A percentile compares a stretch with the other conserved stretches of the same genome.
These are phyloP conservation scores for Parazoanthus atlanticus DNA, from an alignment of 92 coral and sea anemone genomes.

Conservation along the genomic window DNA sequence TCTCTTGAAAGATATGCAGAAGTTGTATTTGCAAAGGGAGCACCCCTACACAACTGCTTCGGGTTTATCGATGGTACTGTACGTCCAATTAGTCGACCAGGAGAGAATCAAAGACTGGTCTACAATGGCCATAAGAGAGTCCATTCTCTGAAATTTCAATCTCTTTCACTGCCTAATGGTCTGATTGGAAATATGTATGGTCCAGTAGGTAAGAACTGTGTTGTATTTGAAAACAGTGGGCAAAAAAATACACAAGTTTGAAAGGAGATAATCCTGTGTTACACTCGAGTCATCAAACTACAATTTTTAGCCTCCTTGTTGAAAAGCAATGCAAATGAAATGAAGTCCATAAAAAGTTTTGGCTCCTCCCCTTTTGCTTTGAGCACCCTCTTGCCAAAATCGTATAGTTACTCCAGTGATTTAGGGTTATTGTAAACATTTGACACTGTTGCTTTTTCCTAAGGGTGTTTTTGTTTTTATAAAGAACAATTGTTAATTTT, in stretches of 20 bases:
- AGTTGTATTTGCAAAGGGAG: slow-evolving; percentile 17
- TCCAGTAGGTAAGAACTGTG: slow-evolving; percentile 20
- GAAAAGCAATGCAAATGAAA: slow-evolving; percentile 15
- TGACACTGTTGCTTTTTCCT: slow-evolving; percentile 23
- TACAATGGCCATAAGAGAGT: slow-evolving; percentile 19
- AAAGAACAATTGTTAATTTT: slow-evolving; percentile 17
- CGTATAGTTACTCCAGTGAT: slow-evolving; percentile 21
- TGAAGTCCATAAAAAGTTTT: slow-evolving; percentile 8
- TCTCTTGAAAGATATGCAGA: slow-evolving; percentile 30
- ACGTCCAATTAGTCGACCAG: slow-evolving; percentile 11
- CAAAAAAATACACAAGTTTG: not conserved
- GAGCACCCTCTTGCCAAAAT: slow-evolving; percentile 25
- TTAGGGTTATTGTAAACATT: slow-evolving; percentile 22
- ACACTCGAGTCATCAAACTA: slow-evolving; percentile 24
- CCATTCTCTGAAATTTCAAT: slow-evolving; percentile 21
- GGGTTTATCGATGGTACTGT: slow-evolving; percentile 31
- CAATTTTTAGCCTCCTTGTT: slow-evolving; percentile 5
- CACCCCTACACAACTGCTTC: slow-evolving; percentile 26
- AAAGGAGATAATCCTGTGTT: not conserved
- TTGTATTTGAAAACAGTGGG: slow-evolving; percentile 16
- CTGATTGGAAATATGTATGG: slow-evolving; percentile 18
- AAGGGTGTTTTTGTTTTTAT: slow-evolving; percentile 6
- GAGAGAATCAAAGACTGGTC: slow-evolving; percentile 26
- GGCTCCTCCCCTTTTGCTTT: slow-evolving; percentile 25
- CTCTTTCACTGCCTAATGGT: slow-evolving; percentile 6